Evolutionary conservation across 2,113 vertebrate species (phyloP).

Genomic region (Paralichthys olivaceus): DNA sequence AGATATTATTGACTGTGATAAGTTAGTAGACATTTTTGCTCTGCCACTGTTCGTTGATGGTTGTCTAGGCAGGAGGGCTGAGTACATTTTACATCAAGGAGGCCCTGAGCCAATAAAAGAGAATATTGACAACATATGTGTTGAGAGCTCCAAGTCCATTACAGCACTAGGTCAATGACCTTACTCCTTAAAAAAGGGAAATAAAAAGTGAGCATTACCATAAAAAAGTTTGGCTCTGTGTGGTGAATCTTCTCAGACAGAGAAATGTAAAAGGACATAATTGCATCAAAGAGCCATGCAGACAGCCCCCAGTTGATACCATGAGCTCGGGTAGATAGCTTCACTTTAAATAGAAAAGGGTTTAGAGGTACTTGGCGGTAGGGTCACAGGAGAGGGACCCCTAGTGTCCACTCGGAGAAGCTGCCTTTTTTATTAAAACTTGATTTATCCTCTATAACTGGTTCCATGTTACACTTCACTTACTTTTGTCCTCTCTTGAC

Average conservation of each 20-base stretch:
- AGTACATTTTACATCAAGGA: conserved; percentile 52
- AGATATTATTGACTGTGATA: conserved; percentile 70
- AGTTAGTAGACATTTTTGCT: conserved; percentile 51
- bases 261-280: conserved; percentile 47
- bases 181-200: background rate
- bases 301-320: conserved; percentile 36
- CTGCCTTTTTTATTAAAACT: conserved; percentile 63
- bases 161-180: conserved; percentile 10
- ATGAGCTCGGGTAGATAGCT: conserved; percentile 36
- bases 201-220: background rate
- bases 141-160: conserved; percentile 38
- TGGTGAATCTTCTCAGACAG: conserved; percentile 29
- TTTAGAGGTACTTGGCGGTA: conserved; percentile 46
- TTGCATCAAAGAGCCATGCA: conserved; percentile 36
- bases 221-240: conserved; percentile 16
- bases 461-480: conserved; percentile 70
- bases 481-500: conserved; percentile 68
- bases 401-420: conserved; percentile 46
- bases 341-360: conserved; percentile 57
- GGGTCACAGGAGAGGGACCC: conserved; percentile 45
- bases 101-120: conserved; percentile 28
- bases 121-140: conserved; percentile 26
- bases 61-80: conserved; percentile 46
- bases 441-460: conserved; percentile 75
- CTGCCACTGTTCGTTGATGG: conserved; percentile 45